Evolutionary conservation across 2,888 invertebrate species (phyloP), one percentile per base, ranked within the genome.

Genomic region (Auanema freiburgensis): DNA sequence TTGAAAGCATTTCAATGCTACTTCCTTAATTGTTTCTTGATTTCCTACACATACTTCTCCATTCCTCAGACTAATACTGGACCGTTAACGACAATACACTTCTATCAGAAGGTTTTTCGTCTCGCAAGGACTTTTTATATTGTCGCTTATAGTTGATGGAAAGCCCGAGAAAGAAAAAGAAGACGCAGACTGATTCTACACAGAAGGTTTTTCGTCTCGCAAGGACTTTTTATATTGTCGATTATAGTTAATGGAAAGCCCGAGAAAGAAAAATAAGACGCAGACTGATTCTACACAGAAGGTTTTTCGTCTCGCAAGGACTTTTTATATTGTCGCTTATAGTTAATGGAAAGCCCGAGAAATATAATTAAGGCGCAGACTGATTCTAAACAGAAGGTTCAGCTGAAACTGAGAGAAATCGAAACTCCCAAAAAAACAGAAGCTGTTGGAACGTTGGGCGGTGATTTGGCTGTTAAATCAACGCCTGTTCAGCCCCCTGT

Each of bases 11-110:
- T 67, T 24, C 64, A 70, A 16, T 72, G 67, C 57, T 71, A 63
- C 57, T 72, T 66, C 46, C 61, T 72, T 59, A 74, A 74, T 57
- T 74, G 74, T 46, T 57, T 74, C 11, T 57, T 74, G 2, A 44
- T 55, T 0, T 63, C 69, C 1, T 72, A 43, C 24, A 1, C 59
- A 1, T 56, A 60, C 11, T 68, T 68, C 33, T 46, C 61, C n/a
- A 60, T 72, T 57, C 72, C 72, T 0, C 41, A 66, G 16, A 66
- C 51, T 16, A n/a, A 46, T 6, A 11, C 56, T 25, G 65, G 65
- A 12, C 63, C 69, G 0, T 1, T 69, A 14, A 49, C 59, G 1
- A 46, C 55, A 11, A 25, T 69, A n/a, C 14, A 14, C 2, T 41
- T 70, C 41, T 43, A 42, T 43, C 61, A 58, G 24, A 61, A 43